Evolutionary conservation across 2,797 vertebrate species (phyloP).

Genomic region (Perodicticus potto): DNA sequence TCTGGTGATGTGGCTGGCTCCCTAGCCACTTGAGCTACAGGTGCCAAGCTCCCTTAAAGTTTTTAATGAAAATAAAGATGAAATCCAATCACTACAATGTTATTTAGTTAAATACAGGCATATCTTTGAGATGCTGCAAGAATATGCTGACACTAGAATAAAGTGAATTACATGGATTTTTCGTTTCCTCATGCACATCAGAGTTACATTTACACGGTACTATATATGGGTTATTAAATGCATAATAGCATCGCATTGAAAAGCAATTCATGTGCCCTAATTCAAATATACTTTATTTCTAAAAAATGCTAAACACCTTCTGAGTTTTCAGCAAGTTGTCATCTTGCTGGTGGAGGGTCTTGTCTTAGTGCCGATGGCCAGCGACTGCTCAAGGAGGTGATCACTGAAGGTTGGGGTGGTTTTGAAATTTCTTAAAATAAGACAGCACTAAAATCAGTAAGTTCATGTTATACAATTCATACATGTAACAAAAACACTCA

Average conservation of each 20-base stretch:
- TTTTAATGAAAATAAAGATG: constrained; percentile 3
- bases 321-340: neutral
- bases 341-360: neutral
- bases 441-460: neutral
- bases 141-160: too few species aligned
- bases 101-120: neutral
- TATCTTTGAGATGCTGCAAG: too few species aligned
- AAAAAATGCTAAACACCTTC: neutral
- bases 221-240: neutral
- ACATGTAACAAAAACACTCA: too few species aligned
- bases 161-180: neutral
- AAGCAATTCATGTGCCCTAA: neutral
- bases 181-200: neutral
- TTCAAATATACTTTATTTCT: neutral
- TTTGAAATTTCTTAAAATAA: neutral
- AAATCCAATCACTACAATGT: neutral
- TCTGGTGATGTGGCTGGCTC: too few species aligned
- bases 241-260: neutral
- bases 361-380: neutral
- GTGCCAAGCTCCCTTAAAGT: neutral
- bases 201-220: neutral
- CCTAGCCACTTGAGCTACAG: too few species aligned
- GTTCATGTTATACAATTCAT: too few species aligned
- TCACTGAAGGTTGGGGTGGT: neutral
- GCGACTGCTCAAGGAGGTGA: neutral